Conservation (phyloP, 2,797 vertebrate genomes). For the Scarus forsteni region DNA sequence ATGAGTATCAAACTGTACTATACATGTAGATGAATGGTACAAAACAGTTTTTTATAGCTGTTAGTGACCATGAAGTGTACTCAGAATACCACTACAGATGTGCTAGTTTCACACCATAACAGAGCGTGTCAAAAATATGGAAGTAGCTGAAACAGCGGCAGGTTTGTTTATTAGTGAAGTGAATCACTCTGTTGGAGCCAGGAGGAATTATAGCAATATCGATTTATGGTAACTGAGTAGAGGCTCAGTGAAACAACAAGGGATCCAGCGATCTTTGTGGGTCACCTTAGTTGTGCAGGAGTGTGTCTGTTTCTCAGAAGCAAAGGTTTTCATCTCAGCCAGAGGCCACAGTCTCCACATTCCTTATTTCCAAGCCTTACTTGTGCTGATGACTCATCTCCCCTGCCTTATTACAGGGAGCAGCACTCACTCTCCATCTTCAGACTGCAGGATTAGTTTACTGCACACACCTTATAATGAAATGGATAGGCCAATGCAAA, state of each 20-base stretch:
- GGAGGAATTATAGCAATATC: conserved; percentile 42
- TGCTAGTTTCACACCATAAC: conserved; percentile 8
- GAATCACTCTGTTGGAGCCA: conserved; percentile 28
- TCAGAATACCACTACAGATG: conserved; percentile 2
- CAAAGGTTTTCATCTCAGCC: conserved; percentile 78
- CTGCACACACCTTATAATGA: conserved; percentile 81
- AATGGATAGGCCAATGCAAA: conserved; percentile 64
- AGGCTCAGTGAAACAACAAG: conserved; percentile 48
- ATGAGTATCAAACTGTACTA: not conserved
- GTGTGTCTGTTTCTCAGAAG: conserved; percentile 66
- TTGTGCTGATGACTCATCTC: conserved; percentile 85
- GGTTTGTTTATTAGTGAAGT: conserved; percentile 24
- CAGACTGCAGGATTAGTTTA: conserved; percentile 79
- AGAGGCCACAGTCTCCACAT: conserved; percentile 76
- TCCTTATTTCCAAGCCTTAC: conserved; percentile 77
- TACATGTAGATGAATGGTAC: not conserved
- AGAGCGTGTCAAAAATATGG: conserved; percentile 6
- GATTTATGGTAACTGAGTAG: conserved; percentile 45
- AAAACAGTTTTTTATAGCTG: not conserved
- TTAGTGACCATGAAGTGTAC: not conserved
- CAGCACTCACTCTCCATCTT: conserved; percentile 73
- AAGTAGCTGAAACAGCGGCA: conserved; percentile 8
- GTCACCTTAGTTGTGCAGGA: conserved; percentile 61
- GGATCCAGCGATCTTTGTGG: conserved; percentile 54
- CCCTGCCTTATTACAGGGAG: conserved; percentile 82